Evolutionary conservation across 2,888 invertebrate species (phyloP), one percentile per base, ranked within the genome.

Genomic region (Drosophila antonietae): DNA sequence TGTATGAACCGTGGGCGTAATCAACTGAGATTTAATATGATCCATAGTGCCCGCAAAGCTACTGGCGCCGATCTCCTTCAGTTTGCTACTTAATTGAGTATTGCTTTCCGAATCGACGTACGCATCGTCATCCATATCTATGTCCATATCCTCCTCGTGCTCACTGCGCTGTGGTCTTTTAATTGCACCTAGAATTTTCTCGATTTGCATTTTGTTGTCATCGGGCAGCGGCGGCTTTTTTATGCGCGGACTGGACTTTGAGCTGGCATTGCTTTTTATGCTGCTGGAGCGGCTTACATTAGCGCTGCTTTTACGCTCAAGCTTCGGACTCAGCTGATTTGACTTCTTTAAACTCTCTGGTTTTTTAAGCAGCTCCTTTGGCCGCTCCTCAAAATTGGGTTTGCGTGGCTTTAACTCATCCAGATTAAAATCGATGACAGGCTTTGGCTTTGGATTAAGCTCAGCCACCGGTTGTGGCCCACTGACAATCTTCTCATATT

Each of bases 41-140:
- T 92, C 91, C 89, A 92, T 91, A 2, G 92, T 93, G 12, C 91
- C 92, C 2, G 92, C 90, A 79, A 93, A 93, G 62, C 86, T 92
- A 66, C 88, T 91, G 0, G 90, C 89, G 28, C 93, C 92, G 56
- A 93, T 92, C 73, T 92, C 92, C 61, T 92, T 92, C 0, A 93
- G 80, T 33, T 92, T 91, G 44, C 81, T 90, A 49, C 68, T 83
- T 43, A 92, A 61, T 28, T 87, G 84, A 3, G 81, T 78, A 31
- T 90, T 89, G 6, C 71, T 65, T 51, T 85, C 83, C 0, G 84
- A 83, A 6, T 66, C 68, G n/a, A 51, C 49, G 9, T 33, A 31
- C n/a, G 61, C 73, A 71, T 92, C 91, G 7, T 83, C 75, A 73
- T 92, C 91, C 10, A 83, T 78, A 58, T 92, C 91, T 7, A 78